Base-by-base conservation (phyloP, 2,797 vertebrate species). In the Fistularia tabacaria region DNA sequence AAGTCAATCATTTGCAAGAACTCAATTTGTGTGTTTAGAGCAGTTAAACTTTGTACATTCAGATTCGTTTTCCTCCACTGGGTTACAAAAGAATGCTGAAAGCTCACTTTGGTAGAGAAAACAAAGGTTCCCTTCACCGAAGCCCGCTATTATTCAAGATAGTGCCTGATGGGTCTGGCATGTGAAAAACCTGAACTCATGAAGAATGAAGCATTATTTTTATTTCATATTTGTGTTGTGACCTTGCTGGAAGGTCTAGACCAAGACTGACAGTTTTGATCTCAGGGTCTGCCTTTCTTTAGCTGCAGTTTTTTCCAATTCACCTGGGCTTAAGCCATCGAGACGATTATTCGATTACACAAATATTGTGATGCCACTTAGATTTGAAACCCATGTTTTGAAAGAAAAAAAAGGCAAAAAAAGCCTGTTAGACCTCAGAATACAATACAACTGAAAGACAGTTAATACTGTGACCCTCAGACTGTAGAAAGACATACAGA, bases 1-100 rank as follows among this genome's bases (percentile, higher is more conserved):
- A 85, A 87, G 84, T 90, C 81, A 74, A 87, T 90, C 73, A 88
- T 88, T 87, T 85, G 77, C 84, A 69, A 83, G 69, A 10, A 45
- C 62, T 77, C 36, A 7, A 67, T 81, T 75, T 11, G 50, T 63
- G 59, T 62, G 74, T 80, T 75, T 71, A 68, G 63, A 76, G 78
- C 58, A 68, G 84, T 85, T 86, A 77, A 67, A 71, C 60, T 76
- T 80, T 85, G 70, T 74, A 74, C 75, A 80, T 70, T 73, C 59
- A 77, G 76, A 79, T 74, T 81, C 71, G 74, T 76, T 69, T 73
- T 69, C 69, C 76, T 75, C 79, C 59, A 42, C 57, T 38, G 77
- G 59, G 54, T 56, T 48, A 78, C 82, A 82, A 77, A 69, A 68
- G 59, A 66, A 57, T 46, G 38, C 71, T 62, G 66, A 80, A 67